phyloP scores from a whole-genome alignment of 1,140 invertebrate genomes.

The Eulimnadia texana region DNA sequence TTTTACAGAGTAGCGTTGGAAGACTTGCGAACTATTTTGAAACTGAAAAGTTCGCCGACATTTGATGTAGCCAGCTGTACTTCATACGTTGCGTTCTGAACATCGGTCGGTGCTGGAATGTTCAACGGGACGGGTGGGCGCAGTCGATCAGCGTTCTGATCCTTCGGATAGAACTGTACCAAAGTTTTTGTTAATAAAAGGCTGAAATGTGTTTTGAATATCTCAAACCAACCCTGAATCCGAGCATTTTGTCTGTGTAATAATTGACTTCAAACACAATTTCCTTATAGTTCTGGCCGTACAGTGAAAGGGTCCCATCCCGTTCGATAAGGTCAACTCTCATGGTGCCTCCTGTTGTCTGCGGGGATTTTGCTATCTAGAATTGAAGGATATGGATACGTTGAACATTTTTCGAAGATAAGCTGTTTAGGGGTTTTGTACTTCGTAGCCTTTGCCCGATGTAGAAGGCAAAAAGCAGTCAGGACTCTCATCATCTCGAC shows the following conservation, averaged over 20 bases:
- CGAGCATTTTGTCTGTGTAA: conserved; percentile 11
- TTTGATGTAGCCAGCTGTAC: background rate
- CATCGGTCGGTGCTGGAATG: background rate
- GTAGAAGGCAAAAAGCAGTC: background rate
- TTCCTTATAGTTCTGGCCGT: background rate
- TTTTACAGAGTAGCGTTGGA: conserved; percentile 9
- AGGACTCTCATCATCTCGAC: background rate
- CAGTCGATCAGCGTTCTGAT: background rate
- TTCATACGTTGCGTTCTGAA: background rate
- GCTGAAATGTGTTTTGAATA: background rate
- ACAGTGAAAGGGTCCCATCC: background rate
- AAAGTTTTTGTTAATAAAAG: background rate
- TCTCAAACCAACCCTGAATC: conserved; percentile 6
- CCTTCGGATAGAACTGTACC: conserved; percentile 3
- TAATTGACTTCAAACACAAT: conserved; percentile 1
- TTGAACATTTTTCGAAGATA: background rate
- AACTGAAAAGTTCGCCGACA: conserved; percentile 1
- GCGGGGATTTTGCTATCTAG: background rate
- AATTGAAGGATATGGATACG: background rate
- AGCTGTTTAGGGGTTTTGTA: background rate
- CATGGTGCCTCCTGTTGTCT: background rate
- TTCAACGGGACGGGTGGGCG: conserved; percentile 1
- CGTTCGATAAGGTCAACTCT: background rate
- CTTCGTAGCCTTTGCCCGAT: background rate
- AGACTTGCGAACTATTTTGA: background rate